Evolutionary conservation across 2,113 vertebrate genomes (phyloP), one percentile per base, ranked within the genome.

Genomic region (Rhinoderma darwinii): DNA sequence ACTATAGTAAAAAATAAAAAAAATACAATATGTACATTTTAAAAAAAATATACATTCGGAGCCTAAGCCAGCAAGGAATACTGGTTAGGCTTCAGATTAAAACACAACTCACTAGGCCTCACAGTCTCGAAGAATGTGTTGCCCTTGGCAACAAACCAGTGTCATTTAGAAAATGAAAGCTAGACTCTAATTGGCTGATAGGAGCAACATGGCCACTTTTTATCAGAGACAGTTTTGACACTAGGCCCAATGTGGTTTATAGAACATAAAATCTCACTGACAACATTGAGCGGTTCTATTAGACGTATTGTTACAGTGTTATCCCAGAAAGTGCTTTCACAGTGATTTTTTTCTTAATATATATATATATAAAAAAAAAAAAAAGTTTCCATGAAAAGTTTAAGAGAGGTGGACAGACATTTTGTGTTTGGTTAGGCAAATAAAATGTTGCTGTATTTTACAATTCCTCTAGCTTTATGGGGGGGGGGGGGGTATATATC

Each of bases 321-420:
- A 75, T 44, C 41, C 41, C 73, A 75, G 18, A 75, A 47, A 17
- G 25, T 27, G 25, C 41, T 75, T 75, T 78, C 75, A 78, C 75
- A 54, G 75, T 78, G 75, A 41, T 78, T 78, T 78, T 35, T 14
- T 30, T 47, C 9, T 54, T 22, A 18, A 59, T 18, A 59, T 25
- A 18, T 59, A 5, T 59, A 3, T 17, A 14, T 43, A 17, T 14
- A 74, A 41, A 41, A 37, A 70, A 37, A 70, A 70, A 22, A 18
- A 6, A 59, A 66, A 30, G 15, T 18, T 3, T 68, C 63, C 66
- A 37, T 70, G 15, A 37, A 37, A 15, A 30, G 73, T 51, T 43
- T 77, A 50, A 35, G 4, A 78, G 75, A 78, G 44, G n/a, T 50
- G 32, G 44, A 78, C 18, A 22, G 30, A 35, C 5, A 39, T 75